Evolutionary conservation across 2,797 vertebrate species (phyloP).

Genomic region (Melanogrammus aeglefinus): DNA sequence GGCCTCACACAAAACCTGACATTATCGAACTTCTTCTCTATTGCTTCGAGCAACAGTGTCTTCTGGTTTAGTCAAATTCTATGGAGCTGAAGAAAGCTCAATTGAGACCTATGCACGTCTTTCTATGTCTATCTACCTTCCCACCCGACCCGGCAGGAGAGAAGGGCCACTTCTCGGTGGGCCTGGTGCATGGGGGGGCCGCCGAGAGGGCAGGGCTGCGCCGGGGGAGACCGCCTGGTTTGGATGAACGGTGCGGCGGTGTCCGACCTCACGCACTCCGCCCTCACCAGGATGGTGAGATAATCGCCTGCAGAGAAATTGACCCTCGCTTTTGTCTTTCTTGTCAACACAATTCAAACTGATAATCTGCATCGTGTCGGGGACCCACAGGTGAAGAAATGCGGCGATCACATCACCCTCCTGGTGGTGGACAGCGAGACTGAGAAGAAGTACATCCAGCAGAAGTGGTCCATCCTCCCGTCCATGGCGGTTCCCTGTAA

Average conservation of each 20-base stretch:
- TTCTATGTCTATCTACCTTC: not conserved
- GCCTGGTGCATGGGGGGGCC: conserved; percentile 71
- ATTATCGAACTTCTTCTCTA: too few relatives aligned
- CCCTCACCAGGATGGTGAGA: conserved; percentile 82
- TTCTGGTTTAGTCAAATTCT: not conserved
- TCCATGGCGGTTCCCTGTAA: conserved; percentile 78
- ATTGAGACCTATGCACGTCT: not conserved
- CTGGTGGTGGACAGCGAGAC: conserved; percentile 83
- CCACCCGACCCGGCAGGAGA: conserved; percentile 63
- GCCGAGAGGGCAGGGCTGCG: conserved; percentile 82
- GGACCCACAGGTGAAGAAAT: conserved; percentile 80
- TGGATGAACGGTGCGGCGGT: conserved; percentile 84
- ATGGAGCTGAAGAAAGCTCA: not conserved
- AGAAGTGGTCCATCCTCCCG: conserved; percentile 74
- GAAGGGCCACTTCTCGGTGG: conserved; percentile 79
- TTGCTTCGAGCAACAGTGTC: not conserved
- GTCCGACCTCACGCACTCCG: conserved; percentile 72
- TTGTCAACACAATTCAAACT: not conserved
- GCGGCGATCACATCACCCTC: conserved; percentile 77
- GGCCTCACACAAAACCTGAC: too few relatives aligned
- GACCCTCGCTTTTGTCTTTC: not conserved
- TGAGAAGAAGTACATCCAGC: conserved; percentile 75
- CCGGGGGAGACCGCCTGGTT: conserved; percentile 78
- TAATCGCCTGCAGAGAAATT: not conserved
- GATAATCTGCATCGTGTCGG: not conserved